phyloP scores from a whole-genome alignment of 2,113 vertebrate genomes.

The Malaclemys terrapin region DNA sequence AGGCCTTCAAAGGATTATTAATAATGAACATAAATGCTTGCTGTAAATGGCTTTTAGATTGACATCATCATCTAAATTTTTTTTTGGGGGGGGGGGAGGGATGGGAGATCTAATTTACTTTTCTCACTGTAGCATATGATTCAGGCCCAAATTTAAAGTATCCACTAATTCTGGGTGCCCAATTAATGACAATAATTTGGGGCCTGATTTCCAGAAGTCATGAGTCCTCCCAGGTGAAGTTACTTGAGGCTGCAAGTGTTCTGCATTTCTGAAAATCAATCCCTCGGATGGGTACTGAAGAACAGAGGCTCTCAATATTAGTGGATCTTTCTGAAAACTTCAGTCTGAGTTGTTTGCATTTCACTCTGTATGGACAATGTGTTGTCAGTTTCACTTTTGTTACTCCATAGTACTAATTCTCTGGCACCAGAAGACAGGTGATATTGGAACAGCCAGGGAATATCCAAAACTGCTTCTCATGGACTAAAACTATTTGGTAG shows the following conservation, averaged over 20 bases:
- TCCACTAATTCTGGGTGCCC: not conserved
- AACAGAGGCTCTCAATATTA: not conserved
- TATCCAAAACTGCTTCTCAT: not conserved
- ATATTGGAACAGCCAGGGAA: not conserved
- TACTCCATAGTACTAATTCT: not conserved
- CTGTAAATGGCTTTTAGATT: not conserved
- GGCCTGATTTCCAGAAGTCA: not conserved
- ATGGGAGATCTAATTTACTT: not conserved
- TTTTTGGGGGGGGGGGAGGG: not conserved
- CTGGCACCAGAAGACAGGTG: not conserved
- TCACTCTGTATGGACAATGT: not conserved
- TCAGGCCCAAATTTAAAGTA: not conserved
- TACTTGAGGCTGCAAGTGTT: not conserved
- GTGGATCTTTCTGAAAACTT: not conserved
- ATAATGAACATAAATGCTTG: not conserved
- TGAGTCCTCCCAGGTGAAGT: not conserved
- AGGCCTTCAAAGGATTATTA: conserved; percentile 25
- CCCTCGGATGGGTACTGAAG: fast-evolving
- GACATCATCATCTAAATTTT: not conserved
- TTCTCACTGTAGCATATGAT: not conserved
- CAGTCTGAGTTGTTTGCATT: not conserved
- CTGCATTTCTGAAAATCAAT: not conserved
- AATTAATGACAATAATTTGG: not conserved
- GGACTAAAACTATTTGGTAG: not conserved
- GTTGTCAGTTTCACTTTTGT: not conserved